Percentiles rank a stretch among this genome's conserved stretches.
Conservation (phyloP, 1,140 invertebrate species). For the Cydia amplana region DNA sequence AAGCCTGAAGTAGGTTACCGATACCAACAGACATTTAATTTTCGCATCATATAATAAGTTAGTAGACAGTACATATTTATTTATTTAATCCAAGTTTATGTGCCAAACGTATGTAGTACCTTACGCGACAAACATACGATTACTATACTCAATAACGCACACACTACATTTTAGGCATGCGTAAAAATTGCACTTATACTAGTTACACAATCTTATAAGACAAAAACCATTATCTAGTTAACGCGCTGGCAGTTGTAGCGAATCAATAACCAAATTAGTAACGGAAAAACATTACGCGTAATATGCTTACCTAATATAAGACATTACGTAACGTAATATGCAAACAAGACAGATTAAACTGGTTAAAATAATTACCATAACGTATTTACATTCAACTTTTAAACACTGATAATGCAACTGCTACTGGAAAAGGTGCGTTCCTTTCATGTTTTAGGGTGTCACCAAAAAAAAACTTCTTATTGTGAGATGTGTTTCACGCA, state of each 20-base stretch:
- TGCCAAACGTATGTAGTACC: too few relatives aligned
- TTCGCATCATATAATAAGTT: too few relatives aligned
- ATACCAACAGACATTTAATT: too few relatives aligned
- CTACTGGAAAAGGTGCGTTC: not conserved
- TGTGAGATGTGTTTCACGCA: too few relatives aligned
- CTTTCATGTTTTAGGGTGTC: not conserved
- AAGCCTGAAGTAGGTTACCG: too few relatives aligned
- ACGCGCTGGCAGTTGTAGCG: not conserved
- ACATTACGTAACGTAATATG: slow-evolving; percentile 1
- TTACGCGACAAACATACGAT: not conserved
- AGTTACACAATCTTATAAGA: slow-evolving; percentile 7
- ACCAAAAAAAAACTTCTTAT: not conserved
- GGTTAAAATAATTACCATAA: not conserved
- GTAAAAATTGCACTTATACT: not conserved
- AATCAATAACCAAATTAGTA: slow-evolving; percentile 28
- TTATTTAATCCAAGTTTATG: too few relatives aligned
- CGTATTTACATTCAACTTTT: not conserved
- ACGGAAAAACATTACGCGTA: slow-evolving; percentile 23
- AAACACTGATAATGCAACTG: not conserved
- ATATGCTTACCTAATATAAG: not conserved
- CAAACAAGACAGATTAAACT: not conserved
- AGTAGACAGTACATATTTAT: too few relatives aligned
- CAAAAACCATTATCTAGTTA: slow-evolving; percentile 15
- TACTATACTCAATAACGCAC: not conserved
- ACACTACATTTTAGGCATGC: not conserved